Evolutionary conservation across 37 sponge, comb jelly and placozoan genomes (phyloP), one percentile per base, ranked within the genome.

Genomic region (Mnemiopsis leidyi): DNA sequence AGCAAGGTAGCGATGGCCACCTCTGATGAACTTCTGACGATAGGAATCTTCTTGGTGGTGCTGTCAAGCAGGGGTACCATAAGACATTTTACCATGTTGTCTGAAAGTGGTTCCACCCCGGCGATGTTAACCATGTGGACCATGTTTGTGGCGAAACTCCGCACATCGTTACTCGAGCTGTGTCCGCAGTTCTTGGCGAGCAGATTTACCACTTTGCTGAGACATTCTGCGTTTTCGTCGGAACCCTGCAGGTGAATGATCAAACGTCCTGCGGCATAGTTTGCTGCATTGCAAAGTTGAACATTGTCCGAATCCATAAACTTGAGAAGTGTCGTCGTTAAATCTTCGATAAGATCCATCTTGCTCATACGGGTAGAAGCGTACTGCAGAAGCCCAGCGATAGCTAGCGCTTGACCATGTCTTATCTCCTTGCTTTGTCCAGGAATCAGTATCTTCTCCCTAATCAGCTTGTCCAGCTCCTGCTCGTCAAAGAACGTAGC

Each of bases 271-370:
- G 36, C 90, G 25, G 90, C 61, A 28, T 85, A 85, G 61, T 40
- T 85, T 1, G 90, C 90, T 39, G 90, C 39, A 26, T 39, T 85
- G 61, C 90, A 85, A 85, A 85, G 48, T n/a, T 28, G 35, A 1
- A 85, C 90, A 85, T 85, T 85, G 29, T 85, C 90, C 24, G 61
- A 40, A 9, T 85, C 90, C 90, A 85, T 38, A 25, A 37, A 38
- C 36, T 40, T 85, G 24, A 85, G 61, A 7, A 40, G 24, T 40
- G 61, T 23, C 24, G 40, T 23, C 25, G 61, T 40, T 20, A 85
- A n/a, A 23, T 85, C 90, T 18, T 38, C 61, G 33, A 85, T 13
- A 25, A 85, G 90, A 39, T 39, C 90, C 61, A 85, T 18, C 29
- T 85, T 39, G 30, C 61, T 40, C 40, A 85, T 38, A 32, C 90